Base-by-base conservation (phyloP, 2,888 invertebrate species). In the Poecilobothrus nobilitatus region DNA sequence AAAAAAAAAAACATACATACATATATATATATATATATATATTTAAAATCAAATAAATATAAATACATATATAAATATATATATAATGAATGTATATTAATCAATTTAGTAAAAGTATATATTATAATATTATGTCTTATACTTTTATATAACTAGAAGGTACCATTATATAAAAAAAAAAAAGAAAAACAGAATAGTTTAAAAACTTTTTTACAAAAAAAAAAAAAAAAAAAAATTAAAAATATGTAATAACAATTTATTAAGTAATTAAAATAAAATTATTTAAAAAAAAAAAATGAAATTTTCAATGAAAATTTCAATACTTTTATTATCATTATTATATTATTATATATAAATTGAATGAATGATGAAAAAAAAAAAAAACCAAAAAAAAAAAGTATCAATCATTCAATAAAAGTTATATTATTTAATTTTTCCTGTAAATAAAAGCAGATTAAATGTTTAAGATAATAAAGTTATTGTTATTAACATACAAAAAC, bases 281-380 rank as follows among this genome's bases (percentile, higher is more conserved):
- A 53, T 27, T 12, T 53, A n/a, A 53, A 53, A 53, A n/a, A 53
- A 53, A 27, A 37, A 37, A 37, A 15, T 2, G 53, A 53, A 53
- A 53, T 53, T 53, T 53, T 53, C 53, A 53, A 53, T 53, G 53
- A 53, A 53, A 53, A 53, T 53, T 53, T 53, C 53, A 53, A 53
- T 53, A 53, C 2, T 53, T 53, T 53, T 53, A 53, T 53, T 53
- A 53, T 53, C 15, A 53, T 18, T 53, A 53, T 44, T 10, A 53
- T 53, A 18, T n/a, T 53, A n/a, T 53, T 53, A 53, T 53, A 9
- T 44, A 12, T 53, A 41, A 53, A n/a, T 53, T n/a, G 18, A 53
- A 41, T 15, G 15, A 8, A n/a, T n/a, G n/a, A n/a, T n/a, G n/a
- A n/a, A n/a, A 53, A 53, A 2, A 53, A 9, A 53, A 53, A 53